Conservation (phyloP, 2,888 invertebrate species). For the Metellina segmentata region DNA sequence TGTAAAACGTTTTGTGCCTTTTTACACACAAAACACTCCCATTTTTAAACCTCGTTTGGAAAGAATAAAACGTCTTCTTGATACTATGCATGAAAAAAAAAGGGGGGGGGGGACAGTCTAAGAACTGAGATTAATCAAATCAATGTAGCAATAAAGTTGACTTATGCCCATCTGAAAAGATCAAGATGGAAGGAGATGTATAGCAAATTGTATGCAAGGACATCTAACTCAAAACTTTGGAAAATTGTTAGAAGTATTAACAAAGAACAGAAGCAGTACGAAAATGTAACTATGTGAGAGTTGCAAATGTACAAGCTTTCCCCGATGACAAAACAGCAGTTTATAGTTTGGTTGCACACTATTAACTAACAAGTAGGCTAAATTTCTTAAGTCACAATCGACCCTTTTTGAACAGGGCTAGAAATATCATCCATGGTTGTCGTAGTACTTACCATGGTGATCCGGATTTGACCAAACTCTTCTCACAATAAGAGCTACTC, state of each 20-base stretch:
- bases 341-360: not conserved
- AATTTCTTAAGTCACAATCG: slow-evolving; percentile 2
- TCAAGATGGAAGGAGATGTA: no score
- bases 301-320: not conserved
- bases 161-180: slow-evolving; percentile 33
- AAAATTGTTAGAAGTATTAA: slow-evolving; percentile 23
- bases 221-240: slow-evolving; percentile 30
- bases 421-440: slow-evolving; percentile 46
- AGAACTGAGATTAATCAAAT: slow-evolving; percentile 28
- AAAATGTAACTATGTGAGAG: slow-evolving; percentile 12
- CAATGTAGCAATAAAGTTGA: slow-evolving; percentile 14
- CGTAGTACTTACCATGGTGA: slow-evolving; percentile 16
- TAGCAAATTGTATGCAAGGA: slow-evolving; percentile 18
- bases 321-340: slow-evolving; percentile 32
- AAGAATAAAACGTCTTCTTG: slow-evolving; percentile 4
- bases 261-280: slow-evolving; percentile 8
- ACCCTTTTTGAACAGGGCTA: slow-evolving; percentile 14
- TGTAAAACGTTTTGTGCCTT: no score
- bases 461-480: not conserved
- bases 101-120: not conserved
- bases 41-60: no score
- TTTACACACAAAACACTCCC: no score
- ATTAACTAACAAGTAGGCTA: not conserved
- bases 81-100: slow-evolving; percentile 9
- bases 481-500: slow-evolving; percentile 18